Evolutionary conservation across 2,113 vertebrate species (phyloP).

Genomic region (zebrafish (Danio rerio)): DNA sequence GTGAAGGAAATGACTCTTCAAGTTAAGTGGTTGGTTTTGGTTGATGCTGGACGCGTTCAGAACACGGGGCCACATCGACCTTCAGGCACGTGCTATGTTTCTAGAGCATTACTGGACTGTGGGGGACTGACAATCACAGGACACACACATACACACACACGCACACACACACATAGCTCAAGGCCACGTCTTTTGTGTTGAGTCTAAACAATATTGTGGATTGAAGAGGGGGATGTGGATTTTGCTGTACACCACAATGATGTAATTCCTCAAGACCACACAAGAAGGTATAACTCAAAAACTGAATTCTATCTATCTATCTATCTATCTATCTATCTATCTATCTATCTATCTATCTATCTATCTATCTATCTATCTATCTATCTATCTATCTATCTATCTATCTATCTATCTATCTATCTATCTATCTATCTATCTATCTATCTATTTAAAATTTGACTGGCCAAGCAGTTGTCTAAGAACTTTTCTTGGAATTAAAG

Average conservation of each 20-base stretch:
- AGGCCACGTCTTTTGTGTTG: conserved; percentile 51
- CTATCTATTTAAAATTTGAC: no score
- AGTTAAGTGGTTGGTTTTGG: conserved; percentile 51
- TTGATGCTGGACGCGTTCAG: conserved; percentile 11
- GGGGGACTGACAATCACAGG: conserved; percentile 28
- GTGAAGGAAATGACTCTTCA: conserved; percentile 44
- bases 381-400: no score
- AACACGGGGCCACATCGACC: conserved; percentile 47
- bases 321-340: no score
- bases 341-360: no score
- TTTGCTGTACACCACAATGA: conserved; percentile 19
- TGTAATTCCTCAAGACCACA: conserved; percentile 18
- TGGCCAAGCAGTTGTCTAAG: no score
- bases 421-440: no score
- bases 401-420: no score
- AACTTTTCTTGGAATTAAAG: no score
- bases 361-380: no score
- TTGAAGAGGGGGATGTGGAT: background rate
- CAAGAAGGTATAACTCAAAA: background rate
- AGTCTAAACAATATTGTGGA: conserved; percentile 27
- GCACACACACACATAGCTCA: conserved; percentile 39
- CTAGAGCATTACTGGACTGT: conserved; percentile 47
- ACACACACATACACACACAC: background rate
- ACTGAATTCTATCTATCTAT: no score
- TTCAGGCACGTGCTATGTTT: conserved; percentile 35